A percentile compares a stretch with the other conserved stretches of the same genome.
Evolutionary conservation across 2,888 invertebrate species (phyloP).

Genomic region (Elysia crispata): DNA sequence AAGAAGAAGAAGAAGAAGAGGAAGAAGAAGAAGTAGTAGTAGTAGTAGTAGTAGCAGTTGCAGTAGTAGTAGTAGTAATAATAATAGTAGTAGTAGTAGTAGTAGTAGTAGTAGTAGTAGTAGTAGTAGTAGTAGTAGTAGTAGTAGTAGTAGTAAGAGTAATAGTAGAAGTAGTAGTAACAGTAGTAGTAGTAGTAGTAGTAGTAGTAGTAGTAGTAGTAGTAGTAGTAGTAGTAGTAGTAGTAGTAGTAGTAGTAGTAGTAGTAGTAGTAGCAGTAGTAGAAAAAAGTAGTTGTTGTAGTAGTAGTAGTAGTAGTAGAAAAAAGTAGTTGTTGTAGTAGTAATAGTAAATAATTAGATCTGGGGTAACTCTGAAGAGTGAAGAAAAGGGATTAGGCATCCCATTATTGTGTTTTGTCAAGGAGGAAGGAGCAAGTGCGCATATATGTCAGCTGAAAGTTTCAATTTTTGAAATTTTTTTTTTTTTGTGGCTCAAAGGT

Average conservation of each 20-base stretch:
- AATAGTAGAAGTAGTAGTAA: constrained; percentile 28
- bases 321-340: too few species aligned
- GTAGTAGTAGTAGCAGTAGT: constrained; percentile 4
- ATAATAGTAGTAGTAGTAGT: constrained; percentile 30
- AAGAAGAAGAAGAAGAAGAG: constrained; percentile 25
- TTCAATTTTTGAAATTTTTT: too few species aligned
- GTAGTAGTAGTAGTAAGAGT: constrained; percentile 20
- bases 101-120: constrained; percentile 36
- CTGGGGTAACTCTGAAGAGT: too few species aligned
- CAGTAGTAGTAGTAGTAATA: constrained; percentile 27
- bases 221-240: constrained; percentile 9
- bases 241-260: constrained; percentile 9
- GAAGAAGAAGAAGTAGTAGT: constrained; percentile 22
- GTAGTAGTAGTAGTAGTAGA: too few species aligned
- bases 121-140: constrained; percentile 35
- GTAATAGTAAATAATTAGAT: too few species aligned
- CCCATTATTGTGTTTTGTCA: too few species aligned
- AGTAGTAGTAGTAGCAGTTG: constrained; percentile 27
- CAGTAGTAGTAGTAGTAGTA: constrained; percentile 19
- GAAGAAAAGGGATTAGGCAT: too few species aligned
- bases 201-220: constrained; percentile 3
- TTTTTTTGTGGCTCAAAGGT: too few species aligned
- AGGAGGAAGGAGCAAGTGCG: too few species aligned
- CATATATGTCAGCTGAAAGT: too few species aligned
- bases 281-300: too few species aligned